Evolutionary conservation across 2,113 vertebrate species (phyloP).

Genomic region (Takifugu flavidus): DNA sequence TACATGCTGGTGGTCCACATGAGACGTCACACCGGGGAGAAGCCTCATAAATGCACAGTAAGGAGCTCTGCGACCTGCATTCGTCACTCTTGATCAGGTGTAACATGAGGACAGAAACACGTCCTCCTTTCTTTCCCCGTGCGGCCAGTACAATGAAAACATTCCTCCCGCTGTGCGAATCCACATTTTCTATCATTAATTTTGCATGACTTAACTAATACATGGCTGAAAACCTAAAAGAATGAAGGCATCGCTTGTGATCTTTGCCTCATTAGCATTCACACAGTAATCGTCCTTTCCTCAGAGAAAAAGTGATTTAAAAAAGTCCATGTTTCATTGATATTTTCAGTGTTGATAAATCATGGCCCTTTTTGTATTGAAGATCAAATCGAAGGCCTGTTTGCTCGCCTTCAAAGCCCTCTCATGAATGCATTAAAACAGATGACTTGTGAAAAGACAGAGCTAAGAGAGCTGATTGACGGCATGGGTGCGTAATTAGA

Average conservation of each 20-base stretch:
- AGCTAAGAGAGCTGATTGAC: constrained; percentile 65
- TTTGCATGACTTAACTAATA: too few species aligned
- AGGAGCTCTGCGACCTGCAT: constrained; percentile 47
- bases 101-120: too few species aligned
- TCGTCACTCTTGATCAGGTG: too few species aligned
- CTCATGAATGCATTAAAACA: constrained; percentile 61
- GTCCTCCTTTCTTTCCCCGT: too few species aligned
- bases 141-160: too few species aligned
- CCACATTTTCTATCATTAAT: too few species aligned
- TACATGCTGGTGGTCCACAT: constrained; percentile 99
- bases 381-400: constrained; percentile 48
- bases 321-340: constrained; percentile 8
- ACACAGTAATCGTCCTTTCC: not conserved
- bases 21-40: constrained; percentile 95
- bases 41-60: constrained; percentile 98
- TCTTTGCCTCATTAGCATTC: not conserved
- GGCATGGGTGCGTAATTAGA: constrained; percentile 63
- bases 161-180: too few species aligned
- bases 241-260: not conserved
- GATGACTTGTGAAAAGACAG: constrained; percentile 45
- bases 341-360: constrained; percentile 44
- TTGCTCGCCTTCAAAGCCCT: constrained; percentile 54
- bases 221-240: too few species aligned
- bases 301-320: not conserved
- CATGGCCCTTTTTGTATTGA: constrained; percentile 23